phyloP scores from a whole-genome alignment of 2,888 invertebrate species.

The Diplazon laetatorius region DNA sequence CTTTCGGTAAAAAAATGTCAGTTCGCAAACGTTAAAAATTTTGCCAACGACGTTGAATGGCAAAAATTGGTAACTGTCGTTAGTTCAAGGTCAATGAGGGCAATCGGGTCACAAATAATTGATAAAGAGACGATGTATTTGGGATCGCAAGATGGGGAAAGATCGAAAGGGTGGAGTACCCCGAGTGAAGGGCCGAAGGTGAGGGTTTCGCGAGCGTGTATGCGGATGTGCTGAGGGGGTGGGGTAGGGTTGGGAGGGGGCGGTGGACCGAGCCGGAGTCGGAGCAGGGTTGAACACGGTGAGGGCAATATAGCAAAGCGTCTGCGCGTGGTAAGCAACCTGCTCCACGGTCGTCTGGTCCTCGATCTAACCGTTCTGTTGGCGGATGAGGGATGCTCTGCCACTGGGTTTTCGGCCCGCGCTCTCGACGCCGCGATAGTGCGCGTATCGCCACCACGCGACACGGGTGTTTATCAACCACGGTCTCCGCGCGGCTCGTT shows the following conservation, averaged over 20 bases:
- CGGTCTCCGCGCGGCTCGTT: conserved; percentile 11
- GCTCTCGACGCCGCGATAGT: conserved; percentile 70
- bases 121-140: no score
- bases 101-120: no score
- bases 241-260: no score
- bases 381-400: conserved; percentile 69
- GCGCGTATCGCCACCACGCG: conserved; percentile 79
- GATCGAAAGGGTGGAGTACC: no score
- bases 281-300: not conserved
- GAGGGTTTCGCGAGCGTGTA: not conserved
- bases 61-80: no score
- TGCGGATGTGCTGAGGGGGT: no score
- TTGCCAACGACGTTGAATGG: no score
- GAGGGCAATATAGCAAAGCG: conserved; percentile 56
- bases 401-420: conserved; percentile 34
- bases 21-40: no score
- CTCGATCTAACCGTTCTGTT: conserved; percentile 57
- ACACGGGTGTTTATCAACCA: conserved; percentile 75
- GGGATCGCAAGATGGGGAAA: not conserved
- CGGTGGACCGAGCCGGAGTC: not conserved
- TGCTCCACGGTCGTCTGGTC: conserved; percentile 53
- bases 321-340: conserved; percentile 61
- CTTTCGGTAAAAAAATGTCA: no score
- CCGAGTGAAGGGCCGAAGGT: no score
- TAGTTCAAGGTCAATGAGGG: no score